These are phyloP conservation scores for Pollenia griseotomentosa DNA, from an alignment of 2,888 invertebrate genomes.

Conservation along the genomic window DNA sequence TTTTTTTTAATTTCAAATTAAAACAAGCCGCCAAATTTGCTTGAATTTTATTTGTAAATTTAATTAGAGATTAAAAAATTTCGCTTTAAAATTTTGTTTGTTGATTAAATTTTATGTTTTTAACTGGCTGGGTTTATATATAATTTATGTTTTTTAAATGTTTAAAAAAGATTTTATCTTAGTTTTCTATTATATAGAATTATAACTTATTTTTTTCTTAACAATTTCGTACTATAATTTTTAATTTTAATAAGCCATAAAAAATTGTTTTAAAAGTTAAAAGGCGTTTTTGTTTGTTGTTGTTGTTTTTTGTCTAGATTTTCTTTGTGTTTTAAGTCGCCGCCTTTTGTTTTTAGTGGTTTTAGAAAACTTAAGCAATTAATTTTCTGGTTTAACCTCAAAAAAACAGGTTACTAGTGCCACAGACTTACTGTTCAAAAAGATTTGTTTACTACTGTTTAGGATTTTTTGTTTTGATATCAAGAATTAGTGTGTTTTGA, in stretches of 20 bases:
- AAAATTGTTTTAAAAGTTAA: background rate
- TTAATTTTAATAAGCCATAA: slow-evolving; percentile 18
- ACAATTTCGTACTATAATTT: slow-evolving; percentile 1
- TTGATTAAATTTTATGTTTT: too few species aligned
- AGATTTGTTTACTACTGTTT: slow-evolving; percentile 6
- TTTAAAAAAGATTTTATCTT: slow-evolving; percentile 6
- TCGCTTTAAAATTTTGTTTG: too few species aligned
- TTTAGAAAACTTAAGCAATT: slow-evolving; percentile 47
- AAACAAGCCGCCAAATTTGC: too few species aligned
- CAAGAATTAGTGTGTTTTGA: background rate
- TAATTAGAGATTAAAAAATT: too few species aligned
- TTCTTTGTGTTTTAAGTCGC: background rate
- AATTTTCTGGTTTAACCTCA: slow-evolving; percentile 36
- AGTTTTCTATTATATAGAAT: background rate
- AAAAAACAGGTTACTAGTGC: slow-evolving; percentile 54
- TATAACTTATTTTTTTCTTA: background rate
- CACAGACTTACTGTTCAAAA: background rate
- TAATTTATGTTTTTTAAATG: too few species aligned
- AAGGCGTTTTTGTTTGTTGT: slow-evolving; percentile 24
- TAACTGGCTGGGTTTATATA: too few species aligned
- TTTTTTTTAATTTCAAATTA: too few species aligned
- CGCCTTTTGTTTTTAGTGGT: slow-evolving; percentile 37
- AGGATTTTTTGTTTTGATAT: background rate
- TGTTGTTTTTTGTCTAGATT: slow-evolving; percentile 15
- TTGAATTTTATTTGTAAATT: too few species aligned